Base-by-base conservation (phyloP, 2,113 vertebrate species). In the Glaucomys volans region DNA sequence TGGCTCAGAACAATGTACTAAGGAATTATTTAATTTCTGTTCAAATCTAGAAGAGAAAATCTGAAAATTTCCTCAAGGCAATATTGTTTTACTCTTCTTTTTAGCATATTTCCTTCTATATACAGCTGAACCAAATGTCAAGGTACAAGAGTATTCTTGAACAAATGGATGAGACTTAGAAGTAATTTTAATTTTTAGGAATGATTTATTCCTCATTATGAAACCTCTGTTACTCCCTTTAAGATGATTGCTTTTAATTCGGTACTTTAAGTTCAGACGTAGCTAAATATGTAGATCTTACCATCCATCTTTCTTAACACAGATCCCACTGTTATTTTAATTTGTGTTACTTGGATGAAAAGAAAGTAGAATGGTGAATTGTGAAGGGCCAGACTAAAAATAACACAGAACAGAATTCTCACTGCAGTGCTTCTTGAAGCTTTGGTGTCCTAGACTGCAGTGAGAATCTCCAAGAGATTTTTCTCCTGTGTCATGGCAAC, bases 11-110 rank as follows among this genome's bases (percentile, higher is more conserved):
- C 3, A 59, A 89, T 90, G 57, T 83, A 95, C 57, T 30, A 22
- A 94, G 40, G 40, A 4, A 75, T 92, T 35, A 82, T 97, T 97
- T 97, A 88, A 93, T 97, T 98, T 97, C 44, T 57, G 26, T 87
- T 97, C 77, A 96, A 97, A 54, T 66, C 3, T 77, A 40, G 62
- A 32, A 35, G 42, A 84, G 50, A 18, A 92, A 92, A 87, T 32
- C 52, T 62, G 86, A 4, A 86, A 84, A 10, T 62, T 4, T 0
- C 2, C 24, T 35, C 13, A 42, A 64, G 59, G 12, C 6, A 64
- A 62, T 62, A 28, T 11, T 95, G 26, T 2, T 17, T 87, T 66
- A n/a, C 0, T 94, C 64, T 50, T 77, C 8, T 95, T 90, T 52
- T 98, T 3, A 32, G 54, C 47, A 64, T 83, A 30, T 47, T 26